Base-by-base conservation (phyloP, 2,888 invertebrate genomes). In the Urechis unicinctus region DNA sequence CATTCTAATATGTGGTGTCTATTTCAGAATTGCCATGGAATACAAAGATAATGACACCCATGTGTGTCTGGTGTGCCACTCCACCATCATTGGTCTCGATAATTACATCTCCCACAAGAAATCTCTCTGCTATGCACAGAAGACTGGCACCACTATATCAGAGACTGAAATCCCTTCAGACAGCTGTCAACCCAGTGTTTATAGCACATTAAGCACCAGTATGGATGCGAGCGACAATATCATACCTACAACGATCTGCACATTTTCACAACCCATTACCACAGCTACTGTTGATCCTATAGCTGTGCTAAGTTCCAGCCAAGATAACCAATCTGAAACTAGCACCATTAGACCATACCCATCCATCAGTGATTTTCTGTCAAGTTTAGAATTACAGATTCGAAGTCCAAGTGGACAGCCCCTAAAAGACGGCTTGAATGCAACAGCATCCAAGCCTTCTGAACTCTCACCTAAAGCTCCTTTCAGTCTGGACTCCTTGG, bases 21-120 rank as follows among this genome's bases (percentile, higher is more conserved):
- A n/a, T n/a, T n/a, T n/a, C n/a, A n/a, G n/a, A n/a, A n/a, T n/a
- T n/a, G n/a, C n/a, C n/a, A 50, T 50, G 50, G 50, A 30, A 5
- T 30, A 50, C 17, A 46, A 29, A 13, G 45, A 90, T 50, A 88
- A 89, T 53, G 91, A 93, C 78, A 86, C 84, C 3, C 93, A 94
- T 72, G 84, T 89, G 61, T 94, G 93, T 78, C 85, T 92, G 68
- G 89, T 88, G 72, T 94, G 93, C 79, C 88, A 88, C 66, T 74
- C 82, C 22, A 91, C 91, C 2, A 86, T 93, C 58, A 79, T 85
- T 41, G 93, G 93, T 0, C 81, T 94, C n/a, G 87, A 88, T 44
- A 88, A 88, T 74, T 94, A 94, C 74, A 85, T 94, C 28, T 83
- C 83, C 42, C 93, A 94, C 72, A 84, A 91, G 45, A 89, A 89